phyloP scores from a whole-genome alignment of 2,888 invertebrate species.

The Brenthis daphne region DNA sequence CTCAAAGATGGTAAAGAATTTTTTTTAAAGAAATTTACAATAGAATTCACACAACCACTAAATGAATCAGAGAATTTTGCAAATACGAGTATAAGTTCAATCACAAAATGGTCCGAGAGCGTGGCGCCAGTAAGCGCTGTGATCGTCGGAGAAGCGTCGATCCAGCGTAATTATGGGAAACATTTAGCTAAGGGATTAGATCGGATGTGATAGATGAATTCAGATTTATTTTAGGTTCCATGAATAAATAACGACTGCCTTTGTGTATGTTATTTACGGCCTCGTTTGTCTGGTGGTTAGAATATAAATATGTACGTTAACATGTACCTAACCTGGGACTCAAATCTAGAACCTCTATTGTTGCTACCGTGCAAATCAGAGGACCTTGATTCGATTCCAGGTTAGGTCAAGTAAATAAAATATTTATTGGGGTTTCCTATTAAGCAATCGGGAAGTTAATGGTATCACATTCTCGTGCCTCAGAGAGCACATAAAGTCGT shows the following conservation, averaged over 20 bases:
- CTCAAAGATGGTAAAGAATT: no score
- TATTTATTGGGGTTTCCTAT: no score
- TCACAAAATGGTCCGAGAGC: conserved; percentile 24
- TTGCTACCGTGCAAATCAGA: no score
- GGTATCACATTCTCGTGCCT: no score
- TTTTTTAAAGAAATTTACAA: no score
- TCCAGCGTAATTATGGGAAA: conserved; percentile 22
- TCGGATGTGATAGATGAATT: conserved; percentile 14
- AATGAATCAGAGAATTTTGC: conserved; percentile 3
- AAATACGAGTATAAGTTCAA: conserved; percentile 17
- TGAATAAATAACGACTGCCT: not conserved
- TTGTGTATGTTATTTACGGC: not conserved
- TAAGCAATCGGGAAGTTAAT: no score
- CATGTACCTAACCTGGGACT: no score
- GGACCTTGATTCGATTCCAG: no score
- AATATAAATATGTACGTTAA: no score
- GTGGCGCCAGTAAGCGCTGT: conserved; percentile 11
- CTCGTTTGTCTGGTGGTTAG: not conserved
- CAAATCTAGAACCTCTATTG: no score
- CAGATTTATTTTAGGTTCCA: not conserved
- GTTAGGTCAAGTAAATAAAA: no score
- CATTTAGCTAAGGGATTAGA: conserved; percentile 30
- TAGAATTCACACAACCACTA: not conserved
- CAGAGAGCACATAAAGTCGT: no score
- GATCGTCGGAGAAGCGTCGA: conserved; percentile 12